phyloP scores from a whole-genome alignment of 1,140 invertebrate species.

The Formica selysi region DNA sequence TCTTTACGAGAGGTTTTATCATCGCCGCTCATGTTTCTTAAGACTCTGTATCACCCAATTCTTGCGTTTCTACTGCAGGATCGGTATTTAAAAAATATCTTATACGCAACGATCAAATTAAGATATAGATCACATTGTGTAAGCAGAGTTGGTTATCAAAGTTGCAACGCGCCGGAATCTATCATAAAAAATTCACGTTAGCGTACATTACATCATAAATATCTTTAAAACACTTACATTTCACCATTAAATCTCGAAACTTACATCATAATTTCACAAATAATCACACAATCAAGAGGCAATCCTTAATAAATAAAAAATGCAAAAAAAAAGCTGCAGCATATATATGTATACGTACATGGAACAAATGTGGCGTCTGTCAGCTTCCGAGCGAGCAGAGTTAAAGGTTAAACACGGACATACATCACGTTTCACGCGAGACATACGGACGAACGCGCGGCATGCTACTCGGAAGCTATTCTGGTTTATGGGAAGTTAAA shows the following conservation, averaged over 20 bases:
- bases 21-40: conserved; percentile 46
- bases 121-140: not conserved
- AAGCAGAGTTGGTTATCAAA: not conserved
- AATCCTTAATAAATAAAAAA: conserved; percentile 37
- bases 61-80: not conserved
- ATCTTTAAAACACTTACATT: not conserved
- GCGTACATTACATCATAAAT: not conserved
- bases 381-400: conserved; percentile 46
- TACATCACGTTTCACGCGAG: conserved; percentile 53
- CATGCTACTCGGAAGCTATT: conserved; percentile 51
- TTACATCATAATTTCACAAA: conserved; percentile 11
- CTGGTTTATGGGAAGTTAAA: conserved; percentile 49
- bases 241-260: no score
- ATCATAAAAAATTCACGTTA: not conserved
- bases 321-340: conserved; percentile 14
- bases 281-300: conserved; percentile 19
- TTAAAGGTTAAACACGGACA: conserved; percentile 45
- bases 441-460: conserved; percentile 23
- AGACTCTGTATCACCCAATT: conserved; percentile 35
- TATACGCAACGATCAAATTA: conserved; percentile 1
- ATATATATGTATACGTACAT: not conserved
- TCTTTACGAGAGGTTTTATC: conserved; percentile 54
- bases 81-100: conserved; percentile 14
- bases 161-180: not conserved
- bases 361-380: conserved; percentile 45